Evolutionary conservation across 1,140 invertebrate species (phyloP).

Genomic region (Centruroides sculpturatus): DNA sequence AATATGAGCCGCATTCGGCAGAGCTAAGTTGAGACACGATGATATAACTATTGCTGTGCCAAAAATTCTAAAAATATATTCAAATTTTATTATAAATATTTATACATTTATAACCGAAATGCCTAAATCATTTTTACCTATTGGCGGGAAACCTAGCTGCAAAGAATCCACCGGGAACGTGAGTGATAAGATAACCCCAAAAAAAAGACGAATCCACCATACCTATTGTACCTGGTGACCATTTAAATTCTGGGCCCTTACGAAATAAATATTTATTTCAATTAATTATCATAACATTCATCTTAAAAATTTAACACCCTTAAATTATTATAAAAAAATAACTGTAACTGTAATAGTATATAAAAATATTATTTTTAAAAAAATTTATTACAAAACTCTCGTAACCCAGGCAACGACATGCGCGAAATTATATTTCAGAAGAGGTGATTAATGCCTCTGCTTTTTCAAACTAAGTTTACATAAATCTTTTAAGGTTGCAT

Average conservation of each 20-base stretch:
- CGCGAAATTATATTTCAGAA: neutral
- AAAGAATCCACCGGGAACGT: constrained; percentile 95
- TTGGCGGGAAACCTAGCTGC: constrained; percentile 95
- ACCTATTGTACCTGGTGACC: constrained; percentile 58
- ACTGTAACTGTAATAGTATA: no score
- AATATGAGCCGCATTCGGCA: constrained; percentile 75
- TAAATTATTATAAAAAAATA: no score
- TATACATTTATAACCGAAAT: neutral
- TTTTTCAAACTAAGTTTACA: neutral
- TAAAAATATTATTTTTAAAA: no score
- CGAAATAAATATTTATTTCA: no score
- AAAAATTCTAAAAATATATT: constrained; percentile 51
- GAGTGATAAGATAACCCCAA: constrained; percentile 95
- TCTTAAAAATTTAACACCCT: no score
- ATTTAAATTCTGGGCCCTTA: constrained; percentile 53
- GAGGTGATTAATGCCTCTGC: neutral
- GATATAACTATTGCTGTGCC: constrained; percentile 86
- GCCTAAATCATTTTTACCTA: constrained; percentile 35
- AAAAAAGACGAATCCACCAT: constrained; percentile 97
- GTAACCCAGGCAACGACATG: neutral
- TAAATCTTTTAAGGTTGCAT: neutral
- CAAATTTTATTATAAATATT: neutral
- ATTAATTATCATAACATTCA: no score
- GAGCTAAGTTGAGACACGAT: constrained; percentile 79
- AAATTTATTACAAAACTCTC: neutral